Evolutionary conservation across 2,113 vertebrate genomes (phyloP).

Genomic region (Butastur rufipennis): DNA sequence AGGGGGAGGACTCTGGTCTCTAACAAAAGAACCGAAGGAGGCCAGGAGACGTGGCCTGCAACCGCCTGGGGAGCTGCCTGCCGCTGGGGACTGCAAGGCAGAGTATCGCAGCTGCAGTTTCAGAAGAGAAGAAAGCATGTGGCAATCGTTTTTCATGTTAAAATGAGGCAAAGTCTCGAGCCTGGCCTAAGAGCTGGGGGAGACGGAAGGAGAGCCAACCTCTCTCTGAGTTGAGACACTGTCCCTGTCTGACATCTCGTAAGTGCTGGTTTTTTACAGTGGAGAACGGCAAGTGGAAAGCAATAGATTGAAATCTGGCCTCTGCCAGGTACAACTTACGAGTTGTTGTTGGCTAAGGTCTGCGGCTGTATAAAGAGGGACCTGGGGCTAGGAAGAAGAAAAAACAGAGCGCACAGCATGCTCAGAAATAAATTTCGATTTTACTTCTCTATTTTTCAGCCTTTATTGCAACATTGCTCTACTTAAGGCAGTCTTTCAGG

Average conservation of each 20-base stretch:
- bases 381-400: background rate
- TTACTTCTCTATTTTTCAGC: conserved; percentile 26
- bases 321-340: background rate
- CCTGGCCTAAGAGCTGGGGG: background rate
- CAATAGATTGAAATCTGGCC: background rate
- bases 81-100: background rate
- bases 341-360: background rate
- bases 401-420: background rate
- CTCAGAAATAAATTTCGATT: background rate
- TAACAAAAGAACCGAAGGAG: background rate
- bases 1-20: background rate
- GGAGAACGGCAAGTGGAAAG: background rate
- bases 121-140: background rate
- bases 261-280: background rate
- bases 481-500: background rate
- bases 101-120: background rate
- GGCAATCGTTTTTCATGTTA: background rate
- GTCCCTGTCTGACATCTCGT: background rate
- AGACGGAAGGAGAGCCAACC: background rate
- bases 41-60: background rate
- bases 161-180: background rate
- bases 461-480: background rate
- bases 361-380: background rate
- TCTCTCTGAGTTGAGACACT: background rate
- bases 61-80: background rate